Evolutionary conservation across 2,888 invertebrate species (phyloP).

Genomic region (Acleris cristana): DNA sequence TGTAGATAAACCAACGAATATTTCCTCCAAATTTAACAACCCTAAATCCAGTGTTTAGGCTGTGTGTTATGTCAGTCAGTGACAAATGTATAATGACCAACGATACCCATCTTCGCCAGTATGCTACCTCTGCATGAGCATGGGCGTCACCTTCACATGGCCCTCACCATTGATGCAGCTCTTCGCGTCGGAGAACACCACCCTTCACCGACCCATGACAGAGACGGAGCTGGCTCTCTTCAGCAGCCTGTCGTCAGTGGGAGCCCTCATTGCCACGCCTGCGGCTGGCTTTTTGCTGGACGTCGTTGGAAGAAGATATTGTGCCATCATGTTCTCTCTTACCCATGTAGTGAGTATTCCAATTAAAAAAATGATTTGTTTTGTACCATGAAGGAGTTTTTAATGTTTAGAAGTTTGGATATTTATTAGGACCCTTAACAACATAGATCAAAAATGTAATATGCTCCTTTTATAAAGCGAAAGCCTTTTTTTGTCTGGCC

Average conservation of each 20-base stretch:
- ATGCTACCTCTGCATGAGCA: conserved; percentile 55
- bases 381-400: too few relatives aligned
- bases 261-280: conserved; percentile 58
- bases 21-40: too few relatives aligned
- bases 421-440: too few relatives aligned
- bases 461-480: too few relatives aligned
- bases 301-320: conserved; percentile 58
- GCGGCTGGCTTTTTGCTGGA: conserved; percentile 54
- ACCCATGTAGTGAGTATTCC: conserved; percentile 55
- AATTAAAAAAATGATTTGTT: too few relatives aligned
- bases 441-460: too few relatives aligned
- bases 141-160: conserved; percentile 65
- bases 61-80: too few relatives aligned
- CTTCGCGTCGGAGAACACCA: conserved; percentile 62
- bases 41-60: too few relatives aligned
- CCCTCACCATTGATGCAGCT: conserved; percentile 62
- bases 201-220: conserved; percentile 62
- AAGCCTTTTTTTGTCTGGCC: too few relatives aligned
- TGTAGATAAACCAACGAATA: too few relatives aligned
- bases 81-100: too few relatives aligned
- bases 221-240: conserved; percentile 59
- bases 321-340: conserved; percentile 48
- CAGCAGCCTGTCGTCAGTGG: conserved; percentile 62
- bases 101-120: conserved; percentile 47
- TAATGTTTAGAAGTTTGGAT: too few relatives aligned